These are phyloP conservation scores for Seira ritae DNA, from an alignment of 2,888 invertebrate species.

Conservation along the genomic window DNA sequence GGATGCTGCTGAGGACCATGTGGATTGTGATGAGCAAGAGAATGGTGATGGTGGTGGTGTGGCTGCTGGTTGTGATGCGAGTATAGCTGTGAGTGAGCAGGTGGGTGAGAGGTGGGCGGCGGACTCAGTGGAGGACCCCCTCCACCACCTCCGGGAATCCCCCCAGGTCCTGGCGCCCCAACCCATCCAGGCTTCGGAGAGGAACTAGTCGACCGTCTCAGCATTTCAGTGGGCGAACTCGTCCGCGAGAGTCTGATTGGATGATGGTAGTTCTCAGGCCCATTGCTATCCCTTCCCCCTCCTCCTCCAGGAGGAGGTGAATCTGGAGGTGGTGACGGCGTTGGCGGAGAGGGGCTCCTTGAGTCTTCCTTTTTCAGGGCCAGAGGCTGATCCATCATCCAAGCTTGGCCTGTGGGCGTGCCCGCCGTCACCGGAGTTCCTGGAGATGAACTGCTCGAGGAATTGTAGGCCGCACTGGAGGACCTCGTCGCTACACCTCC, in stretches of 20 bases:
- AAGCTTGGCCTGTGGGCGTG: slow-evolving; percentile 26
- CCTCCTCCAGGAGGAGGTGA: slow-evolving; percentile 39
- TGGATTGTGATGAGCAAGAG: slow-evolving; percentile 11
- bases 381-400: slow-evolving; percentile 49
- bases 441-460: slow-evolving; percentile 47
- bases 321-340: slow-evolving; percentile 52
- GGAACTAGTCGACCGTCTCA: slow-evolving; percentile 41
- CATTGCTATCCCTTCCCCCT: background rate
- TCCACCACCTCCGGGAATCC: slow-evolving; percentile 20
- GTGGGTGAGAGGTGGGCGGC: slow-evolving; percentile 43
- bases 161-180: background rate
- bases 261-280: slow-evolving; percentile 30
- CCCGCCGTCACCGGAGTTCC: slow-evolving; percentile 41
- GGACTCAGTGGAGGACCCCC: slow-evolving; percentile 24
- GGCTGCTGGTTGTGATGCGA: slow-evolving; percentile 45
- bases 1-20: slow-evolving; percentile 40
- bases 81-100: slow-evolving; percentile 35
- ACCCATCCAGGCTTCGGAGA: slow-evolving; percentile 43
- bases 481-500: slow-evolving; percentile 22
- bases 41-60: slow-evolving; percentile 40
- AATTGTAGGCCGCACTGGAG: slow-evolving; percentile 33
- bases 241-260: slow-evolving; percentile 44
- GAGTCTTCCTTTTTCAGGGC: slow-evolving; percentile 58
- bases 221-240: slow-evolving; percentile 39
- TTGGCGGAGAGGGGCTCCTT: slow-evolving; percentile 47